Evolutionary conservation across 2,888 invertebrate genomes (phyloP).

Genomic region (Schizotus pectinicornis): DNA sequence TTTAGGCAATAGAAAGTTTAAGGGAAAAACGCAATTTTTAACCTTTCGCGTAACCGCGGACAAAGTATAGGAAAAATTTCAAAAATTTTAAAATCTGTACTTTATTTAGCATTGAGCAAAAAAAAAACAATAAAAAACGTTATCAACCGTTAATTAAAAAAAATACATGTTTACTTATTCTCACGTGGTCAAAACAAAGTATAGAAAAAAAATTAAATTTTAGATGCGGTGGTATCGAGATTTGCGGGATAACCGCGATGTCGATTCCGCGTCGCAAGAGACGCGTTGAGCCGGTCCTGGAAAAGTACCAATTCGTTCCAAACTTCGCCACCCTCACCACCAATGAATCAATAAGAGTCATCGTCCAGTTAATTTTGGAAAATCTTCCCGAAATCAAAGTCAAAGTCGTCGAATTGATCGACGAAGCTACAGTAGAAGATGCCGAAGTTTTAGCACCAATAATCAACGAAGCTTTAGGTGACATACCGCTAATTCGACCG

Average conservation of each 20-base stretch:
- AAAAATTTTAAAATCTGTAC: too few species aligned
- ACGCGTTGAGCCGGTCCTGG: constrained; percentile 78
- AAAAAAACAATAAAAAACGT: too few species aligned
- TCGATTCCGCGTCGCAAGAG: constrained; percentile 73
- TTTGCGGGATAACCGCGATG: constrained; percentile 78
- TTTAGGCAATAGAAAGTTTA: too few species aligned
- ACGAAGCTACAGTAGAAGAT: constrained; percentile 44
- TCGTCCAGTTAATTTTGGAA: constrained; percentile 65
- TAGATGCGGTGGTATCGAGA: constrained; percentile 77
- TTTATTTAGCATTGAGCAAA: too few species aligned
- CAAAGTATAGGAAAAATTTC: too few species aligned
- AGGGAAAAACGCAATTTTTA: too few species aligned
- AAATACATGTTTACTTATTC: too few species aligned
- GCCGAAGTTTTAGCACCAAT: constrained; percentile 60
- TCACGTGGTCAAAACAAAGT: too few species aligned
- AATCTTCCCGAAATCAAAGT: constrained; percentile 60
- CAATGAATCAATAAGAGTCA: constrained; percentile 61
- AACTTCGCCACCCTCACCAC: constrained; percentile 54
- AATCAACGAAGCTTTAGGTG: constrained; percentile 66
- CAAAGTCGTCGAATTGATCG: constrained; percentile 59
- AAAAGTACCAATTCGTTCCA: constrained; percentile 76
- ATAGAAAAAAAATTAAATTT: constrained; percentile 10
- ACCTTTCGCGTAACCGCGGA: too few species aligned
- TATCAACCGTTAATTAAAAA: too few species aligned
- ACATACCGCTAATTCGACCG: constrained; percentile 72